These are phyloP conservation scores for Halichoerus grypus DNA, from an alignment of 2,113 vertebrate species.

Conservation along the genomic window DNA sequence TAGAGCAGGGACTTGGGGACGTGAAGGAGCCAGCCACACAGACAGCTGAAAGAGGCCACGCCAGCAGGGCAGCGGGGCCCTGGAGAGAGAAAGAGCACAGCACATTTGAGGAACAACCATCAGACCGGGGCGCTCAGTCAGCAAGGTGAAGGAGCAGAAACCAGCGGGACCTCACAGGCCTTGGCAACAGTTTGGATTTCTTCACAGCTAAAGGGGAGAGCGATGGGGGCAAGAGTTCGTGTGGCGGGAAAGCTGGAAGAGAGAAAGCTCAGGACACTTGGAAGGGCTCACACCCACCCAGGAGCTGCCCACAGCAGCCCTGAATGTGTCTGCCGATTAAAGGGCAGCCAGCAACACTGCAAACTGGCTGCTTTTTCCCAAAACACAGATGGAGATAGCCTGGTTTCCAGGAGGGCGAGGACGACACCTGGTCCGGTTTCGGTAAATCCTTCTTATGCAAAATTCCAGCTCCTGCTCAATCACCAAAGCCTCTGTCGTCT, in stretches of 20 bases:
- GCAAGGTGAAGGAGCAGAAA: not conserved
- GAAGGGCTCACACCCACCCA: not conserved
- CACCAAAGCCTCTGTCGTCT: not conserved
- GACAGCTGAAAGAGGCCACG: not conserved
- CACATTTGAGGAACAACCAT: rapidly evolving
- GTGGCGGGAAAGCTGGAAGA: not conserved
- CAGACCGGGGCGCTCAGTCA: not conserved
- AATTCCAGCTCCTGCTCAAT: not conserved
- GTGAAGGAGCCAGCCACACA: not conserved
- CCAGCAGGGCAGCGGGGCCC: not conserved
- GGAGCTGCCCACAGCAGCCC: not conserved
- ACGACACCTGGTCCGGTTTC: constrained; percentile 40
- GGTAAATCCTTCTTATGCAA: constrained; percentile 61
- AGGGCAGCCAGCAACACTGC: not conserved
- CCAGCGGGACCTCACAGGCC: not conserved
- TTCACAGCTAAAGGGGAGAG: not conserved
- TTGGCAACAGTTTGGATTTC: not conserved
- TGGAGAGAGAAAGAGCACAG: not conserved
- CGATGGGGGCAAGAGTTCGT: not conserved
- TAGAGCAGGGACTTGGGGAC: not conserved
- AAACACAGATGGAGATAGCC: constrained; percentile 42
- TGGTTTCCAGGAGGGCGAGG: not conserved
- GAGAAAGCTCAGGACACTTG: not conserved
- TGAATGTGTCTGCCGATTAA: not conserved
- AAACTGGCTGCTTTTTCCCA: not conserved